A percentile compares a stretch with the other conserved stretches of the same genome.
These are phyloP conservation scores for Mesitornis unicolor DNA, from an alignment of 2,113 vertebrate genomes.

Conservation along the genomic window DNA sequence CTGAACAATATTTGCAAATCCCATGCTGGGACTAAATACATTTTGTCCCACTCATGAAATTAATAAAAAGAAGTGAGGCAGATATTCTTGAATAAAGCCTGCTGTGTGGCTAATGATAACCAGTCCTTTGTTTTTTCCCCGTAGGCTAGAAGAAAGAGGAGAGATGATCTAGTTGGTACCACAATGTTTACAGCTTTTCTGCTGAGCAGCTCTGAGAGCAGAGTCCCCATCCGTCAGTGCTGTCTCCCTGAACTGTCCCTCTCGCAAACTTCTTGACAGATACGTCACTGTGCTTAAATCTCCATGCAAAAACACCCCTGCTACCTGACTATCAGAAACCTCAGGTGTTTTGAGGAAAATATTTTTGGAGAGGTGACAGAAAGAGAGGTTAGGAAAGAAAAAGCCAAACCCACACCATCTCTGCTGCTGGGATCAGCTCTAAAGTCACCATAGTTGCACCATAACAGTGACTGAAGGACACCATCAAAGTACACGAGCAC, in stretches of 20 bases:
- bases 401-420: not conserved
- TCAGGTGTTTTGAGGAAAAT: not conserved
- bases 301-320: not conserved
- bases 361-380: not conserved
- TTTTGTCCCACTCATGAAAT: slow-evolving; percentile 12
- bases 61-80: slow-evolving; percentile 14
- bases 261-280: not conserved
- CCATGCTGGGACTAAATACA: not conserved
- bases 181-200: slow-evolving; percentile 6
- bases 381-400: not conserved
- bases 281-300: not conserved
- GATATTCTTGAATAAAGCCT: slow-evolving; percentile 48
- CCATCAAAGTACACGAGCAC: not conserved
- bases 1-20: not conserved
- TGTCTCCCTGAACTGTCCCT: not conserved
- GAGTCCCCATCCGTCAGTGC: not conserved
- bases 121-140: not conserved
- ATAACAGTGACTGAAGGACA: not conserved
- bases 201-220: not conserved
- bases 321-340: not conserved
- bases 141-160: not conserved
- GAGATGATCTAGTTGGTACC: slow-evolving; percentile 15
- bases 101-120: slow-evolving; percentile 42
- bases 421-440: not conserved
- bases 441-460: not conserved